Conservation (phyloP, 2,797 vertebrate genomes). For the Zalophus californianus region DNA sequence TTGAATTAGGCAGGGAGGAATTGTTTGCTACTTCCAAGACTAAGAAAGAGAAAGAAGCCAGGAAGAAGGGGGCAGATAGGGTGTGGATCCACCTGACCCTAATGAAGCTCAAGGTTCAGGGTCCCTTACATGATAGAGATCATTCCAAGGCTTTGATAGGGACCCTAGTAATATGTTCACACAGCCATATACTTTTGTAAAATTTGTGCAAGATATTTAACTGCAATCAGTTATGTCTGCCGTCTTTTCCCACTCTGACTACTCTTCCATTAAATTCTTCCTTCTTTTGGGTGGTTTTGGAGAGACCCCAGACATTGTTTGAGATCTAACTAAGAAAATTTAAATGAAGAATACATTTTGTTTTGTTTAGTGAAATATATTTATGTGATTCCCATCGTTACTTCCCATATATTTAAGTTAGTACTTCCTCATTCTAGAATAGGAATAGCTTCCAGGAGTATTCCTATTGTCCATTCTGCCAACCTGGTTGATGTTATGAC, state of each 20-base stretch:
- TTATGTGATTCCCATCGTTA: background rate
- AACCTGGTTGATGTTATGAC: background rate
- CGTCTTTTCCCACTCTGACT: background rate
- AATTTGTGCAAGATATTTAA: background rate
- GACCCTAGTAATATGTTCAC: background rate
- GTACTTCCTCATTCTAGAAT: background rate
- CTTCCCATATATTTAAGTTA: constrained; percentile 21
- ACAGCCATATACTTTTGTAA: background rate
- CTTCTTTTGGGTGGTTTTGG: background rate
- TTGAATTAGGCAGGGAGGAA: background rate
- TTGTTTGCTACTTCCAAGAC: background rate
- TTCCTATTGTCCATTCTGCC: background rate
- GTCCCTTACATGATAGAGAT: background rate
- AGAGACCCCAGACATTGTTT: background rate
- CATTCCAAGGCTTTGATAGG: background rate
- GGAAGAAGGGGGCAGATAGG: background rate
- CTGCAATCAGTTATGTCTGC: background rate
- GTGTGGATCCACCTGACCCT: background rate
- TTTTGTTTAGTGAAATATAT: background rate
- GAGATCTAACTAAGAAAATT: constrained; percentile 46
- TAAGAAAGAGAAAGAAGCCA: background rate
- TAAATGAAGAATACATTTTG: background rate
- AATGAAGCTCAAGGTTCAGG: background rate
- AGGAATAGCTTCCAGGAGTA: constrained; percentile 31
- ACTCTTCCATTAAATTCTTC: constrained; percentile 24